Base-by-base conservation (phyloP, 2,797 vertebrate genomes). In the Tinamus major region DNA sequence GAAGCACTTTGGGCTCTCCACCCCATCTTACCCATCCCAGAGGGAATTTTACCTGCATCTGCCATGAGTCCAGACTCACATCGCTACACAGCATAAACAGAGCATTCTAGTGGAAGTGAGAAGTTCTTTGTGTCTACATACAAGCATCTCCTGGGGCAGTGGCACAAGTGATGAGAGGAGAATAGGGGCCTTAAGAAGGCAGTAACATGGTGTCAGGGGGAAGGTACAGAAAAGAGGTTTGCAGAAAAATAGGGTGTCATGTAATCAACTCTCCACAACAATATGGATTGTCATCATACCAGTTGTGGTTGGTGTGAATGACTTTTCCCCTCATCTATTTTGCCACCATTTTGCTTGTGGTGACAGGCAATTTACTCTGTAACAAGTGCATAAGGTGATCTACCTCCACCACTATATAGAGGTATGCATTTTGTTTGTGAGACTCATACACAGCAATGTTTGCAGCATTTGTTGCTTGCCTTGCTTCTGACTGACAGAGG, bases 321-420 rank as follows among this genome's bases (percentile, higher is more conserved):
- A 37, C 26, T 77, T 59, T n/a, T 51, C 68, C 26, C 26, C 26
- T 13, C 46, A 44, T 14, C 29, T 8, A 8, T 39, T 44, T 21
- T 44, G n/a, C 42, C 2, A 1, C 35, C 55, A n/a, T 21, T 33
- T 77, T 77, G 63, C 46, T 37, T 27, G 23, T 48, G n/a, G 39
- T 33, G 33, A 13, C 2, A 8, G 23, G 26, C 48, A 29, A 3
- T 71, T 39, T 77, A 13, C 53, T 55, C 16, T 55, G 27, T 29
- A 39, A 27, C 24, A 7, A 20, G 39, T 2, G 35, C 46, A 39
- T 56, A 62, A 21, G 46, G 24, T 29, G 46, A n/a, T 26, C 17
- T 27, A 5, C 18, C 6, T 75, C 6, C 29, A 24, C 24, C 29
- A 41, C 5, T 11, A 53, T 23, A 46, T 2, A 0, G 3, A 42